phyloP scores from a whole-genome alignment of 2,113 vertebrate species.

The Tragelaphus imberbis region DNA sequence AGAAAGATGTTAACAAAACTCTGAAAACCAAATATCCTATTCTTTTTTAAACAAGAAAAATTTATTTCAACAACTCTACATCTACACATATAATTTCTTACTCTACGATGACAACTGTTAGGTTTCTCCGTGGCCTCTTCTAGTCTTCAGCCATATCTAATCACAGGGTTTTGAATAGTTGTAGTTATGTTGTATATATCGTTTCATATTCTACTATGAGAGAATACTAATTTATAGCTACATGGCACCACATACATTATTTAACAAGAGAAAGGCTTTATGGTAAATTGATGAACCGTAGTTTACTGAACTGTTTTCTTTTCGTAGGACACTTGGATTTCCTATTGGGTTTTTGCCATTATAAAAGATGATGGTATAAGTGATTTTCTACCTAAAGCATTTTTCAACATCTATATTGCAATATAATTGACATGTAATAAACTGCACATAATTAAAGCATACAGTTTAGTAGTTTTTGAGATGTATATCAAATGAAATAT shows the following conservation, averaged over 20 bases:
- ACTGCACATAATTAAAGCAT: not conserved
- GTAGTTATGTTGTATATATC: not conserved
- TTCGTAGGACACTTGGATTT: not conserved
- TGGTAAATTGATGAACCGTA: not conserved
- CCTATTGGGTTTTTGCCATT: not conserved
- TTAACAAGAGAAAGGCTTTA: constrained; percentile 1
- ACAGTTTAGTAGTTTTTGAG: not conserved
- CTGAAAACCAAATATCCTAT: not conserved
- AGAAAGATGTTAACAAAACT: not conserved
- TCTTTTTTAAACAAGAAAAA: not conserved
- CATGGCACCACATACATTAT: not conserved
- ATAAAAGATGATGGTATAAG: not conserved
- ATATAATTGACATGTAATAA: not conserved
- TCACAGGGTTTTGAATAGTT: not conserved
- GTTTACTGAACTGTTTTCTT: not conserved
- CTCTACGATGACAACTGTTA: not conserved
- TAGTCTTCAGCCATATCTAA: not conserved
- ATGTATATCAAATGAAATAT: not conserved
- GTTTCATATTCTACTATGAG: not conserved
- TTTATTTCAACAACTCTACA: not conserved
- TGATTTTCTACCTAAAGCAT: not conserved
- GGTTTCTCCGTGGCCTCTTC: not conserved
- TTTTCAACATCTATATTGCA: not conserved
- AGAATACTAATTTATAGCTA: not conserved
- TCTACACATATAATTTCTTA: not conserved